A percentile compares a stretch with the other conserved stretches of the same genome.
Evolutionary conservation across 2,113 vertebrate genomes (phyloP).

Genomic region (Scartelaos histophorus): DNA sequence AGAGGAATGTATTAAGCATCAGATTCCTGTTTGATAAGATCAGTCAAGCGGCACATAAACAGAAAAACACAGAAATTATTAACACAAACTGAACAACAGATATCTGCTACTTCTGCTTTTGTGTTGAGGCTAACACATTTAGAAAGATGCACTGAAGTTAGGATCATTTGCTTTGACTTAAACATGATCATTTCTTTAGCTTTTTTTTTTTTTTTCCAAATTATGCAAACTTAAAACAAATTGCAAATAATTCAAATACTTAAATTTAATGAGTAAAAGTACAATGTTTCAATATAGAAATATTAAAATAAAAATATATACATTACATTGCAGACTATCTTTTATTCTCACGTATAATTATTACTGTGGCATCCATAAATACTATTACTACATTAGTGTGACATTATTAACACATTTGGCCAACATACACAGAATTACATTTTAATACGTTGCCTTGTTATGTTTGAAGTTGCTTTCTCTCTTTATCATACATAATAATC

Average conservation of each 20-base stretch:
- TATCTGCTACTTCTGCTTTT: not conserved
- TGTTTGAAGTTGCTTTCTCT: not conserved
- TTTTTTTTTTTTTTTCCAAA: no score
- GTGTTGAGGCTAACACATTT: no score
- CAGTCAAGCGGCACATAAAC: not conserved
- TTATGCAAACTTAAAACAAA: no score
- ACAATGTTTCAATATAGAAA: no score
- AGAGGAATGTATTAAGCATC: slow-evolving; percentile 45
- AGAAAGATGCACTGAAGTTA: not conserved
- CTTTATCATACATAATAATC: not conserved
- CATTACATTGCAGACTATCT: not conserved
- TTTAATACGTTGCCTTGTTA: not conserved
- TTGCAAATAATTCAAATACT: not conserved
- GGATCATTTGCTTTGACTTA: not conserved
- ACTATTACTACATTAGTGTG: no score
- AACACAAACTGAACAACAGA: not conserved
- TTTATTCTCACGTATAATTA: not conserved
- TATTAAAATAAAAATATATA: not conserved
- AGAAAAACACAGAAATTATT: not conserved
- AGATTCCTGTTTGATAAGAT: slow-evolving; percentile 20
- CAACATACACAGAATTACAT: not conserved
- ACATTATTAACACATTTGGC: no score
- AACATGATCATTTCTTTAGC: not conserved
- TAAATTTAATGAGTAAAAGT: no score
- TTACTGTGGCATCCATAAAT: no score